These are phyloP conservation scores for Alectura lathami DNA, from an alignment of 2,113 vertebrate species.

Conservation along the genomic window DNA sequence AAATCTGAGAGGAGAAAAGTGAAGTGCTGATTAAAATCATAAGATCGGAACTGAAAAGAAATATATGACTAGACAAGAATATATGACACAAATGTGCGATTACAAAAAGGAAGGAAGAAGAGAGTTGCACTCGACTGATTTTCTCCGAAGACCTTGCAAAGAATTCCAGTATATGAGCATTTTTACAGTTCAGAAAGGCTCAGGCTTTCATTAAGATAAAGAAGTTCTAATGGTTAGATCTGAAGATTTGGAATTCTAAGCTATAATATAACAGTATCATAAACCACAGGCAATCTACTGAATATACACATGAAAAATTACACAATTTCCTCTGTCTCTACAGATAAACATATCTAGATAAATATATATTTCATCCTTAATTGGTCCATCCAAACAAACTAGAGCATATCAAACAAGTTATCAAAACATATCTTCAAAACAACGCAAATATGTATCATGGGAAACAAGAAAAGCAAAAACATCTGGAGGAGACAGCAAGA, in stretches of 20 bases:
- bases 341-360: neutral
- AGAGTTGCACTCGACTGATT: neutral
- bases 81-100: neutral
- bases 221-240: neutral
- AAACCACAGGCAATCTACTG: neutral
- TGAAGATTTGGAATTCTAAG: neutral
- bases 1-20: neutral
- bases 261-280: neutral
- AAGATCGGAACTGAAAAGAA: neutral
- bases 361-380: neutral
- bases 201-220: neutral
- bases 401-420: neutral
- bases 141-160: neutral
- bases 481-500: neutral
- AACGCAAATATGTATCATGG: neutral
- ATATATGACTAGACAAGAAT: neutral
- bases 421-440: neutral
- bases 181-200: neutral
- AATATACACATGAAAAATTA: neutral
- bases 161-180: neutral
- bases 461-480: neutral
- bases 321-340: neutral
- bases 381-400: neutral
- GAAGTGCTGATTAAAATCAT: neutral
- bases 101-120: neutral